Evolutionary conservation across 2,797 vertebrate species (phyloP).

Genomic region (Eupleurogrammus muticus): DNA sequence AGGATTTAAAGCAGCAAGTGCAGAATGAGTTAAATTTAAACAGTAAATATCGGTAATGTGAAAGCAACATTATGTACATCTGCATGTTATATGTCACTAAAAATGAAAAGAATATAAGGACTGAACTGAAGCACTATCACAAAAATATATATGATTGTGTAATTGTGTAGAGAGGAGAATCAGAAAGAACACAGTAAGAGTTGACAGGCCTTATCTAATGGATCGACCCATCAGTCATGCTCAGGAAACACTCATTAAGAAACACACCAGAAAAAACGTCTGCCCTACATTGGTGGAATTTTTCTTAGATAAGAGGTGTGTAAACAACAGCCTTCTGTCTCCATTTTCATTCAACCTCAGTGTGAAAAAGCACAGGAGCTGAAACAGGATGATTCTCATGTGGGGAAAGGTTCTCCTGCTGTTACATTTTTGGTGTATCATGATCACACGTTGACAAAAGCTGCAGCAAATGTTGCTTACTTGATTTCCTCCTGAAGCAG

Average conservation of each 20-base stretch:
- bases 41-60: not conserved
- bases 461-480: not conserved
- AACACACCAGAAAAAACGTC: slow-evolving; percentile 56
- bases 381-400: slow-evolving; percentile 15
- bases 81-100: not conserved
- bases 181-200: slow-evolving; percentile 14
- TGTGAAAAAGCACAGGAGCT: slow-evolving; percentile 21
- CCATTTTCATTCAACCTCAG: slow-evolving; percentile 24
- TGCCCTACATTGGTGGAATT: slow-evolving; percentile 66
- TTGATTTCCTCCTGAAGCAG: slow-evolving; percentile 15
- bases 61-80: not conserved
- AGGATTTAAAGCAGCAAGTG: not conserved
- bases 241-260: slow-evolving; percentile 65
- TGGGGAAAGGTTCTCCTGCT: slow-evolving; percentile 30
- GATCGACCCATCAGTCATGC: slow-evolving; percentile 54
- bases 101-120: not conserved
- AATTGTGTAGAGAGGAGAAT: slow-evolving; percentile 1
- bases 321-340: slow-evolving; percentile 47
- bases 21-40: not conserved
- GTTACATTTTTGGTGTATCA: slow-evolving; percentile 17
- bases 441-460: not conserved
- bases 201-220: slow-evolving; percentile 71
- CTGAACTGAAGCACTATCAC: not conserved
- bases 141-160: not conserved
- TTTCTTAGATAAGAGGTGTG: slow-evolving; percentile 41